Base-by-base conservation (phyloP, 2,888 invertebrate genomes). In the Zonitis immaculata region DNA sequence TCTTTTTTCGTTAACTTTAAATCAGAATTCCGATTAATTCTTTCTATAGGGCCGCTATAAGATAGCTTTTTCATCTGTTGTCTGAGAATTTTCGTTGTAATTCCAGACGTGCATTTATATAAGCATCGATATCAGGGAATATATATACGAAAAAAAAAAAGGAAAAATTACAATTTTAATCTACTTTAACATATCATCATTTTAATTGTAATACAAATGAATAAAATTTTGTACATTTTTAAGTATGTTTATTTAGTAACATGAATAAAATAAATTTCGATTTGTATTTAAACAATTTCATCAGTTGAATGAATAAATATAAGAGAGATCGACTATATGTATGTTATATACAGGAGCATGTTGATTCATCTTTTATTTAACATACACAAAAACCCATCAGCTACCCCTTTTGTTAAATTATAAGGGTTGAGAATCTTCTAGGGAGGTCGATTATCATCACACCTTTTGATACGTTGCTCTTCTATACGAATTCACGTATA, bases 381-480 rank as follows among this genome's bases (percentile, higher is more conserved):
- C 54, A 48, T 48, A 44, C 47, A 62, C 54, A 63, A 64, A 65
- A 67, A 62, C 61, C 60, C 60, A 60, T 64, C 57, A 61, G 64
- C 64, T 63, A 60, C 58, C 59, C n/a, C 57, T 62, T 65, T 67
- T 66, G 63, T 67, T 62, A 60, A 62, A 54, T 67, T 66, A 65
- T 64, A 65, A 66, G 68, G 71, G 68, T 67, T 58, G 59, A 59
- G 35, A 7, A 60, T 67, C 68, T 63, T 66, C 65, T 59, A 63
- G 67, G 68, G 66, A 64, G 68, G 69, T 68, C 68, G 69, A 70
- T 70, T 67, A 68, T 68, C 69, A 68, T 71, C 70, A 69, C 70
- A 71, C 71, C 70, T 70, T 71, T 71, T 64, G 58, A 66, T 63
- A 64, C 54, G 58, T 62, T 63, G 62, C 46, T 62, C 58, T 65